A percentile compares a stretch with the other conserved stretches of the same genome.
Evolutionary conservation across 2,113 vertebrate genomes (phyloP).

Genomic region (Patagioenas fasciata): DNA sequence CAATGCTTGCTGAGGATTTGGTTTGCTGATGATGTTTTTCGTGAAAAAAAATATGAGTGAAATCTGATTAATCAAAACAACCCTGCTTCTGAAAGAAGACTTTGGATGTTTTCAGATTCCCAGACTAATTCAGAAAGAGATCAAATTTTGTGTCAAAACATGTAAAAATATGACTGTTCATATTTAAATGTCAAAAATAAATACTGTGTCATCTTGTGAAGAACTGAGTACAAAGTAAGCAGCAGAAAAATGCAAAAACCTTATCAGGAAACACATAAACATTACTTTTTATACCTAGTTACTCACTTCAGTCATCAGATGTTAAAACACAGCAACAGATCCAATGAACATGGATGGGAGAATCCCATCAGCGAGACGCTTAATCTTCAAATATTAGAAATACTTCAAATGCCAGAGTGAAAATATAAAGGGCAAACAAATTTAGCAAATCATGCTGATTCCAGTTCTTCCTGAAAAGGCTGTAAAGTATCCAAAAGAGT

Average conservation of each 20-base stretch:
- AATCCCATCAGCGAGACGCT: not conserved
- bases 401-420: not conserved
- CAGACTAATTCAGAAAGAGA: slow-evolving; percentile 24
- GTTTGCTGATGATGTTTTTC: not conserved
- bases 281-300: not conserved
- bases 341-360: not conserved
- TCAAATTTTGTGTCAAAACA: slow-evolving; percentile 38
- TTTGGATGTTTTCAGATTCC: not conserved
- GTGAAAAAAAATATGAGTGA: not conserved
- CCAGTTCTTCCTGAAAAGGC: not conserved
- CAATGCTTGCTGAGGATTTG: not conserved
- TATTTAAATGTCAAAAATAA: slow-evolving; percentile 36
- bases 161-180: slow-evolving; percentile 17
- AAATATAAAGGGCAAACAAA: slow-evolving; percentile 4
- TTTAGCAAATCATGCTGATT: not conserved
- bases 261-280: not conserved
- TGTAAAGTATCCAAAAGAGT: not conserved
- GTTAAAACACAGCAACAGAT: not conserved
- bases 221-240: not conserved
- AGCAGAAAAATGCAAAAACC: slow-evolving; percentile 4
- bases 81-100: not conserved
- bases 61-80: slow-evolving; percentile 25
- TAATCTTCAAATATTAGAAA: not conserved
- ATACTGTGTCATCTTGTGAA: slow-evolving; percentile 41
- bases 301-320: not conserved